Evolutionary conservation across 2,797 vertebrate genomes (phyloP), one percentile per base, ranked within the genome.

Genomic region (Tachyglossus aculeatus): DNA sequence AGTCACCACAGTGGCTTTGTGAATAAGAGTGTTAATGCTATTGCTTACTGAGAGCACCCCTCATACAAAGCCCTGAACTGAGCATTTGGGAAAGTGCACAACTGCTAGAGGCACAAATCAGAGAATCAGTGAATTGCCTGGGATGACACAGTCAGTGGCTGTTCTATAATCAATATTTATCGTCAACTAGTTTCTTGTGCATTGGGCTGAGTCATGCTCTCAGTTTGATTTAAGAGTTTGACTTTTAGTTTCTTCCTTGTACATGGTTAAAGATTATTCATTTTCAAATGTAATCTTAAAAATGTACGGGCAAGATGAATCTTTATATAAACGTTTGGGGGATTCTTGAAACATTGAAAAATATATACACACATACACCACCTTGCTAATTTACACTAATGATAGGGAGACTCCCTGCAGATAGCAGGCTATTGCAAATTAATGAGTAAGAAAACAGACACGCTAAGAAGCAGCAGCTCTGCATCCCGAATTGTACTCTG

Each of bases 171-270:
- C 85, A 85, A 74, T 78, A 14, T 73, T 67, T 78, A 85, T 76
- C 83, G 82, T 82, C 85, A 81, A 83, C 83, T 73, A 81, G 78
- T 76, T 75, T 76, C 74, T 76, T 76, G 76, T 66, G 78, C 77
- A 80, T 82, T 64, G 78, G 77, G 80, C 80, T 71, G 73, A 81
- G 68, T 54, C 74, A 64, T 45, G 83, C 85, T 83, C 85, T 87
- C 85, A 85, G 65, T 82, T 77, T 80, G 74, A 85, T 87, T 87
- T 85, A n/a, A n/a, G 82, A 87, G 76, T 83, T 85, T 78, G 76
- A 78, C 83, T 87, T 87, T 83, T 75, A 85, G 78, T 87, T 84
- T 84, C 78, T 80, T 81, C 78, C n/a, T n/a, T n/a, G n/a, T n/a
- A n/a, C n/a, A n/a, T 83, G 87, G 83, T 85, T 81, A 81, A 76